A percentile compares a stretch with the other conserved stretches of the same genome.
These are phyloP conservation scores for Nycticorax nycticorax DNA, from an alignment of 2,113 vertebrate species.

Conservation along the genomic window DNA sequence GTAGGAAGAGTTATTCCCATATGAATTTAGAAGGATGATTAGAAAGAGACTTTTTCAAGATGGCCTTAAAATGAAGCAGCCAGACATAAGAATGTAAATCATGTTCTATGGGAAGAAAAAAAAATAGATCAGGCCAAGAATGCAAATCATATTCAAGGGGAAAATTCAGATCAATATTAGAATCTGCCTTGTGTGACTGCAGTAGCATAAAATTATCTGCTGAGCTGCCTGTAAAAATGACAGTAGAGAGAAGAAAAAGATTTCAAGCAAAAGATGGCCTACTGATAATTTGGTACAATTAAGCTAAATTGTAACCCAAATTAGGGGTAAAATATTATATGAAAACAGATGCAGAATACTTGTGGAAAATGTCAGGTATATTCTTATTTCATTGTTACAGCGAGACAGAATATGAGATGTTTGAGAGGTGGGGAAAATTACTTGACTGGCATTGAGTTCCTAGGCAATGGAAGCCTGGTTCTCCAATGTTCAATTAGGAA, in stretches of 20 bases:
- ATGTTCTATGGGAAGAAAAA: constrained; percentile 51
- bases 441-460: background rate
- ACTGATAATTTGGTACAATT: constrained; percentile 35
- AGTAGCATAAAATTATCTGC: constrained; percentile 54
- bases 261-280: constrained; percentile 6
- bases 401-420: background rate
- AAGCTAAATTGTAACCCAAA: constrained; percentile 10
- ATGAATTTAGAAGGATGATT: constrained; percentile 66
- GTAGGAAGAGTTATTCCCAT: constrained; percentile 60
- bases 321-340: background rate
- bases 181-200: constrained; percentile 66
- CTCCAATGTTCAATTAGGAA: background rate
- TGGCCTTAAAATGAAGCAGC: constrained; percentile 61
- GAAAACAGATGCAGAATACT: background rate
- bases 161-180: constrained; percentile 70
- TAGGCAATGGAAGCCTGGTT: background rate
- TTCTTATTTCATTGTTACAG: background rate
- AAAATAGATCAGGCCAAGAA: constrained; percentile 56
- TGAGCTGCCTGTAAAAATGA: constrained; percentile 53
- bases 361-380: background rate
- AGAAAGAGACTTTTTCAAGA: constrained; percentile 57
- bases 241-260: constrained; percentile 12
- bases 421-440: background rate
- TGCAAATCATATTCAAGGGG: constrained; percentile 66
- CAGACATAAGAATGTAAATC: constrained; percentile 65